phyloP scores from a whole-genome alignment of 1,140 invertebrate genomes.

The Pollicipes pollicipes region DNA sequence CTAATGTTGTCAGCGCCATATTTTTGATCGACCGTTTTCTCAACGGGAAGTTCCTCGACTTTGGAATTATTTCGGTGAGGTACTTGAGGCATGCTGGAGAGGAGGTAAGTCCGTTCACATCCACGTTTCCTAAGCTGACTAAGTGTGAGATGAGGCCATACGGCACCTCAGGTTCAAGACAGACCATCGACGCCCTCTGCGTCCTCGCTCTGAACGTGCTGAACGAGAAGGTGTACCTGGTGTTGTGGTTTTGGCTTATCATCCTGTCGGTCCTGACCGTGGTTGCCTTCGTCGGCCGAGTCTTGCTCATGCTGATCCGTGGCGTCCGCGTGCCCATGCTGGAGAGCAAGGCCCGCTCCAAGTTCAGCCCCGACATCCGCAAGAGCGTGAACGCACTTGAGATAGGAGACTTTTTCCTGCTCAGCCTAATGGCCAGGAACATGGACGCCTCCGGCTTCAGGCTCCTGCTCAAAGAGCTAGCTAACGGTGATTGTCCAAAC shows the following conservation, averaged over 20 bases:
- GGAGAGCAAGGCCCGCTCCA: conserved; percentile 14
- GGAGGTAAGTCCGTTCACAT: conserved; percentile 10
- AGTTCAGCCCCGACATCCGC: conserved; percentile 16
- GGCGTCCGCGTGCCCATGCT: conserved; percentile 27
- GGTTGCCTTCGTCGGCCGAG: conserved; percentile 44
- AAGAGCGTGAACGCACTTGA: conserved; percentile 13
- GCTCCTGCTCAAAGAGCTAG: conserved; percentile 13
- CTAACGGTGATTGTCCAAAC: not conserved
- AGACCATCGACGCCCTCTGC: conserved; percentile 58
- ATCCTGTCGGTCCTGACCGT: conserved; percentile 36
- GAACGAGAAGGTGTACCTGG: conserved; percentile 81
- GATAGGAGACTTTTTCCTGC: conserved; percentile 23
- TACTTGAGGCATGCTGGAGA: conserved; percentile 29
- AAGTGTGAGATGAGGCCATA: conserved; percentile 17
- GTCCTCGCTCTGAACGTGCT: conserved; percentile 75
- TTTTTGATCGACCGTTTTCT: conserved; percentile 65
- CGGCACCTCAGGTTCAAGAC: conserved; percentile 18
- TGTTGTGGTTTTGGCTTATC: conserved; percentile 71
- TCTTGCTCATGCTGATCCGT: conserved; percentile 49
- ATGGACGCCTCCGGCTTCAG: conserved; percentile 19
- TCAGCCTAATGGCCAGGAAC: conserved; percentile 21
- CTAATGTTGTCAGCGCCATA: conserved; percentile 45
- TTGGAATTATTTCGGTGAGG: conserved; percentile 34
- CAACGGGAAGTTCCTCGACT: conserved; percentile 66
- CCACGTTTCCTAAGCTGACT: conserved; percentile 17